A percentile compares a stretch with the other conserved stretches of the same genome.
These are phyloP conservation scores for Acrocephalus scirpaceus DNA, from an alignment of 2,797 vertebrate species.

Conservation along the genomic window DNA sequence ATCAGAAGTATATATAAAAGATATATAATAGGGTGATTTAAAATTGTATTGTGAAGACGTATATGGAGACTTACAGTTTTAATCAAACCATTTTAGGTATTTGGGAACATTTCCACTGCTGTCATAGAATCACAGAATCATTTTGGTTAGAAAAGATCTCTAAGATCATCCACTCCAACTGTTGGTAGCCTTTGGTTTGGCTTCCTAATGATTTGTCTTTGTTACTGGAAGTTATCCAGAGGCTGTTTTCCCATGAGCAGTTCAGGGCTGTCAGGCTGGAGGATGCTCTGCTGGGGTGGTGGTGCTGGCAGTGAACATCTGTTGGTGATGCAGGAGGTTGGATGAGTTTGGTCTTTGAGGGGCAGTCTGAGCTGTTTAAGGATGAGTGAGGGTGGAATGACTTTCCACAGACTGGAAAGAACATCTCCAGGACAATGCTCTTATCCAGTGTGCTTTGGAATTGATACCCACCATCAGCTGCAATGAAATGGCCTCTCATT, in stretches of 20 bases:
- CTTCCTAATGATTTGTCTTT: neutral
- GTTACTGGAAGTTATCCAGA: neutral
- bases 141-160: neutral
- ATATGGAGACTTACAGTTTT: neutral
- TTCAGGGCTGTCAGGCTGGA: neutral
- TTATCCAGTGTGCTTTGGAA: neutral
- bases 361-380: neutral
- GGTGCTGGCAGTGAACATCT: neutral
- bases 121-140: neutral
- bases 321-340: neutral
- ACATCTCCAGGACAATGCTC: neutral
- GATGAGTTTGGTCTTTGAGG: neutral
- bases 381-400: neutral
- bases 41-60: neutral
- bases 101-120: neutral
- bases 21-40: neutral
- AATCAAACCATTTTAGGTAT: neutral
- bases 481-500: conserved; percentile 20
- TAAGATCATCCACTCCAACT: neutral
- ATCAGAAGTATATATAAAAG: neutral
- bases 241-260: fast-evolving
- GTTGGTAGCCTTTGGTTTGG: neutral
- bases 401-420: neutral
- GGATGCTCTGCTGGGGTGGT: neutral
- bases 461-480: neutral